Conservation (phyloP, 2,797 vertebrate species). For the Eleutherodactylus coqui region DNA sequence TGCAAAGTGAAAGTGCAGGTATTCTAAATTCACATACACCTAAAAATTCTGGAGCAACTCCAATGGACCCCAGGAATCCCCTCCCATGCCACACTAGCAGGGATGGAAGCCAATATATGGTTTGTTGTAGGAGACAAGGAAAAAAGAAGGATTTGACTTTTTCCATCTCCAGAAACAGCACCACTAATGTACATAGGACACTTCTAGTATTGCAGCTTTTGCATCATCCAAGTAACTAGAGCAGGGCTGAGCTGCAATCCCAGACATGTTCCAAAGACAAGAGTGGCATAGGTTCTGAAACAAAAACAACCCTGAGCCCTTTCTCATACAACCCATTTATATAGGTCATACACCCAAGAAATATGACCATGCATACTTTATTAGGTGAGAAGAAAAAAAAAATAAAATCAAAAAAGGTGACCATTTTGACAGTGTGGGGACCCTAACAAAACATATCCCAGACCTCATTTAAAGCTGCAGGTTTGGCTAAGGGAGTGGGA, state of each 20-base stretch:
- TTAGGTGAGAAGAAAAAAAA: no score
- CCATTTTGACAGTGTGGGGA: background rate
- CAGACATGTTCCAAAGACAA: background rate
- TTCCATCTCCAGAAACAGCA: no score
- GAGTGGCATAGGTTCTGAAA: background rate
- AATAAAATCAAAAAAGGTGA: background rate
- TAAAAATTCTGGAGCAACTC: background rate
- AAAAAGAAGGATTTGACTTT: no score
- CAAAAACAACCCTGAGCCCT: no score
- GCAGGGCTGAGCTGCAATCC: background rate
- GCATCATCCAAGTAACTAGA: no score
- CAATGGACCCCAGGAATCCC: background rate
- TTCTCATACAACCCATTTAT: no score
- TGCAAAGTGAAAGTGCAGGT: no score
- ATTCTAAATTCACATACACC: background rate
- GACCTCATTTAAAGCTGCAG: no score
- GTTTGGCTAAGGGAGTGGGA: background rate
- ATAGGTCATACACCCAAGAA: no score
- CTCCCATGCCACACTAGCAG: background rate
- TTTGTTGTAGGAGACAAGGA: background rate
- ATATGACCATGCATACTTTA: background rate
- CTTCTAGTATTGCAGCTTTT: background rate
- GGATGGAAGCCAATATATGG: background rate
- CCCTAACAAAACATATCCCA: background rate
- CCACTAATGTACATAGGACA: background rate